phyloP scores from a whole-genome alignment of 2,113 vertebrate genomes.

The Axis porcinus region DNA sequence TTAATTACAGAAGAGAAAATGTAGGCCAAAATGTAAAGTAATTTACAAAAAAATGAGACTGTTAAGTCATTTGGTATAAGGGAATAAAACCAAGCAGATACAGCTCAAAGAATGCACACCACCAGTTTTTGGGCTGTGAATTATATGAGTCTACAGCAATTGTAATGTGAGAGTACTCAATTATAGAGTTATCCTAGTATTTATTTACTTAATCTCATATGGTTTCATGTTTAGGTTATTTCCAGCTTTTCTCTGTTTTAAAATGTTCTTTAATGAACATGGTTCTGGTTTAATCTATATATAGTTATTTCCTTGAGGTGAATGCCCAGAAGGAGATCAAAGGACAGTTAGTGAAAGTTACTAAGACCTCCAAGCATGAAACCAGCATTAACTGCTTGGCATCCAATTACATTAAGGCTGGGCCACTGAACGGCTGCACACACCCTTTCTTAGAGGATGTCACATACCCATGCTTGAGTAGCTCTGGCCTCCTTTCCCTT shows the following conservation, averaged over 20 bases:
- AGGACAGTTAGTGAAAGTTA: not conserved
- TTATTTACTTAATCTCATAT: not conserved
- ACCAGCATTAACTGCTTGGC: not conserved
- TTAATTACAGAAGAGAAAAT: conserved; percentile 6
- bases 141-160: not conserved
- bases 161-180: not conserved
- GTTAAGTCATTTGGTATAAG: not conserved
- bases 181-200: not conserved
- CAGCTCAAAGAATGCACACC: not conserved
- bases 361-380: not conserved
- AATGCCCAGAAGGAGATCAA: not conserved
- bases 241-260: not conserved
- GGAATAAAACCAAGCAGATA: not conserved
- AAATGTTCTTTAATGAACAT: not conserved
- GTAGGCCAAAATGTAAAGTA: not conserved
- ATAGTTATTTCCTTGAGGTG: not conserved
- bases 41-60: not conserved
- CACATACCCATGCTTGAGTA: not conserved
- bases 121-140: not conserved
- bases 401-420: not conserved
- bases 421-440: not conserved
- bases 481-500: not conserved
- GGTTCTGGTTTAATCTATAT: not conserved
- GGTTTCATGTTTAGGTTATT: not conserved
- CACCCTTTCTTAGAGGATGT: not conserved